Conservation (phyloP, 2,113 vertebrate species). For the Callithrix jacchus region DNA sequence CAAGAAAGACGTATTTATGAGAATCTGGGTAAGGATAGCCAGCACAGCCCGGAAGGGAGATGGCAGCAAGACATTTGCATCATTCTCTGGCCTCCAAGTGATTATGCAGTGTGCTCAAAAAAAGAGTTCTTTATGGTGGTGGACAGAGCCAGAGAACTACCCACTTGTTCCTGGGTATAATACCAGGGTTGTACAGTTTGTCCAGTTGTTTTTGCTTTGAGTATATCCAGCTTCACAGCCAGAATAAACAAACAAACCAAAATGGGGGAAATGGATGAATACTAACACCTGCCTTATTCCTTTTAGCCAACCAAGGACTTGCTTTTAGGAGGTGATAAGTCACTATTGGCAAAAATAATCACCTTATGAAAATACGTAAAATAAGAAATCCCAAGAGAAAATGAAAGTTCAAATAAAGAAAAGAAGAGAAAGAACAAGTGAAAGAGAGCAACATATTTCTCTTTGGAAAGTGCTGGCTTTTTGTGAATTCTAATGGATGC, state of each 20-base stretch:
- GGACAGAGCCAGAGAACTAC: neutral
- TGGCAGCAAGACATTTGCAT: fast-evolving
- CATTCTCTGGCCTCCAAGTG: neutral
- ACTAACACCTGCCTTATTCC: neutral
- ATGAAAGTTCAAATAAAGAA: constrained; percentile 39
- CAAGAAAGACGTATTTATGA: neutral
- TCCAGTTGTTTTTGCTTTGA: neutral
- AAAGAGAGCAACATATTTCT: neutral
- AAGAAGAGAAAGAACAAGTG: neutral
- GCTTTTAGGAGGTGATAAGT: neutral
- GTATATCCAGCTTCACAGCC: neutral
- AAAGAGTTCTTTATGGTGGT: neutral
- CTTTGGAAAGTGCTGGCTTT: constrained; percentile 15
- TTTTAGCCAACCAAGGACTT: neutral
- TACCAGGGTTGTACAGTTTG: neutral
- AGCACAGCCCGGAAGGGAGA: neutral
- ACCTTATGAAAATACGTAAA: neutral
- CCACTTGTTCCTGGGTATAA: neutral
- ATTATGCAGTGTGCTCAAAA: neutral
- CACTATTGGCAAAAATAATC: neutral
- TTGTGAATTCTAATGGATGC: constrained; percentile 14
- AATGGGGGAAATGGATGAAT: neutral
- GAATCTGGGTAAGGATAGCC: neutral
- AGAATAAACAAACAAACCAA: constrained; percentile 23
- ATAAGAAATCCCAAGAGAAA: constrained; percentile 9